Evolutionary conservation across 2,888 invertebrate genomes (phyloP).

Genomic region (Stegophylla sp.): DNA sequence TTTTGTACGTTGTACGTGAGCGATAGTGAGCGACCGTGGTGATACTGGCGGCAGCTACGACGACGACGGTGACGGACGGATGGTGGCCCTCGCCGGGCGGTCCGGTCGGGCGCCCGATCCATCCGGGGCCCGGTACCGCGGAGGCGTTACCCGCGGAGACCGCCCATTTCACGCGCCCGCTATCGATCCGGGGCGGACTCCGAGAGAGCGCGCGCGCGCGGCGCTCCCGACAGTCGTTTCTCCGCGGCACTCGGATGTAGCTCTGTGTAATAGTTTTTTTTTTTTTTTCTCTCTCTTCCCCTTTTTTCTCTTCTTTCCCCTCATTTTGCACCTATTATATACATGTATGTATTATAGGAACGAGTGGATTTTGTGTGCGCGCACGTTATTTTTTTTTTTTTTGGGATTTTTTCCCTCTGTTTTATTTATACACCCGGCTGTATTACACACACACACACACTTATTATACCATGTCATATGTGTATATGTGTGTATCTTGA

Average conservation of each 20-base stretch:
- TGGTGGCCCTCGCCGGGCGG: constrained; percentile 48
- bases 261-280: no score
- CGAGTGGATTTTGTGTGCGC: neutral
- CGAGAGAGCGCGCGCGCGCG: constrained; percentile 1
- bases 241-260: neutral
- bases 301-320: neutral
- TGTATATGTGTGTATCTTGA: neutral
- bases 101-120: neutral
- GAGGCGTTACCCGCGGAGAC: constrained; percentile 12
- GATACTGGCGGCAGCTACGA: neutral
- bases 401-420: neutral
- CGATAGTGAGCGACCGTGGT: neutral
- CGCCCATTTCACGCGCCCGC: constrained; percentile 47
- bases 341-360: neutral
- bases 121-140: constrained; percentile 20
- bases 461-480: neutral
- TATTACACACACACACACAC: neutral
- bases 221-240: neutral
- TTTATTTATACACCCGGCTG: neutral
- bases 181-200: constrained; percentile 48
- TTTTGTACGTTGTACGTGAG: neutral
- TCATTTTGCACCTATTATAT: neutral
- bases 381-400: neutral
- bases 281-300: neutral
- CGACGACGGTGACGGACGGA: neutral